Base-by-base conservation (phyloP, 2,797 vertebrate species). In the Rhinophrynus dorsalis region DNA sequence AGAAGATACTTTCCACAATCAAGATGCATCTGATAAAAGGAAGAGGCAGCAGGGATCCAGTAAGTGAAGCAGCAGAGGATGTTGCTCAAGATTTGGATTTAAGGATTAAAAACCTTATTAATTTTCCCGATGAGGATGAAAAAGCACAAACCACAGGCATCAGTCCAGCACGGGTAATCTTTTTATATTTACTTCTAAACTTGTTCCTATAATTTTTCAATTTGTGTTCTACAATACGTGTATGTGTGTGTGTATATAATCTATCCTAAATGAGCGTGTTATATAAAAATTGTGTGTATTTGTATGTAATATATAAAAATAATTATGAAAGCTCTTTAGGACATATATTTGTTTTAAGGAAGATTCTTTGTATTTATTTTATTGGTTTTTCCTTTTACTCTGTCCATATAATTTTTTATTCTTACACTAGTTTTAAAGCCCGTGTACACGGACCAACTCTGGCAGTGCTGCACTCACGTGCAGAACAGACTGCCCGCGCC, bases 101-200 rank as follows among this genome's bases (percentile, higher is more conserved):
- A 74, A 89, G 84, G 84, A 94, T 99, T 83, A 82, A 86, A 83
- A 89, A 88, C 79, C 89, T 96, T 51, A 84, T 90, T 74, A 79
- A 75, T 80, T 75, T 81, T 74, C 91, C 87, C 64, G 85, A 82
- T 74, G 80, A 79, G 74, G 50, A 71, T 2, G 57, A 75, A 57
- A 68, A 75, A 78, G 69, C 79, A 65, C 68, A 74, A 37, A 61
- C 80, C 69, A 85, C 83, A 11, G 91, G 91, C 78, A 90, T 94
- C 78, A 98, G 96, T 82, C 97, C 97, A 74, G 91, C 90, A 68
- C 90, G 92, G 94, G 96, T 98, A 95, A 91, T 6, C 37, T 38
- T 38, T 38, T 5, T 74, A 67, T 69, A 59, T 67, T 47, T 76
- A 13, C 37, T 2, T 38, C 15, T 15, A 1, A n/a, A n/a, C n/a